Evolutionary conservation across 2,888 invertebrate genomes (phyloP).

Genomic region (Nomada goodeniana): DNA sequence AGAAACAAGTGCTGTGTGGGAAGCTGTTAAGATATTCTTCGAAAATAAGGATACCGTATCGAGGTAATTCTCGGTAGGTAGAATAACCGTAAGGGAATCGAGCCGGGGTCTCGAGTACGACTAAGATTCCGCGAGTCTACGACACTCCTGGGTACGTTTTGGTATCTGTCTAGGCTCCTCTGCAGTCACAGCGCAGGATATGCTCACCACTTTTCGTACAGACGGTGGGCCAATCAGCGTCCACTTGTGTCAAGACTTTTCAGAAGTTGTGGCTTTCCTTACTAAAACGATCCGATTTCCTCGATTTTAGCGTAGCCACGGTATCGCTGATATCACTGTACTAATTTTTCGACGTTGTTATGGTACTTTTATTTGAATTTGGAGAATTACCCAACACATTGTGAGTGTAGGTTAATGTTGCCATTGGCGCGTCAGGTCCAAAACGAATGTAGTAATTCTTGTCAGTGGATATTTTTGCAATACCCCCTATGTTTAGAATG

Average conservation of each 20-base stretch:
- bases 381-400: background rate
- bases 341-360: background rate
- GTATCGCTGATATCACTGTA: background rate
- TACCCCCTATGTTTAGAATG: too few species aligned
- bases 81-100: conserved; percentile 83
- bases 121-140: conserved; percentile 80
- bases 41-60: conserved; percentile 81
- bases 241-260: conserved; percentile 63
- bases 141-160: conserved; percentile 81
- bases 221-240: conserved; percentile 67
- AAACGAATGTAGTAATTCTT: background rate
- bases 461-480: too few species aligned
- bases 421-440: too few species aligned
- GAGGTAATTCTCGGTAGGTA: conserved; percentile 81
- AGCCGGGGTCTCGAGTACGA: conserved; percentile 74
- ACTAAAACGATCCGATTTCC: conserved; percentile 30
- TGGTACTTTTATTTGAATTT: conserved; percentile 10
- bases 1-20: conserved; percentile 63
- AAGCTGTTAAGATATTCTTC: conserved; percentile 81
- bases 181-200: conserved; percentile 48
- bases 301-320: background rate
- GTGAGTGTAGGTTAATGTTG: too few species aligned
- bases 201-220: conserved; percentile 63
- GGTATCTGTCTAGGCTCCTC: conserved; percentile 76
- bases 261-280: conserved; percentile 49